Base-by-base conservation (phyloP, 1,140 invertebrate genomes). In the Hermetia illucens region DNA sequence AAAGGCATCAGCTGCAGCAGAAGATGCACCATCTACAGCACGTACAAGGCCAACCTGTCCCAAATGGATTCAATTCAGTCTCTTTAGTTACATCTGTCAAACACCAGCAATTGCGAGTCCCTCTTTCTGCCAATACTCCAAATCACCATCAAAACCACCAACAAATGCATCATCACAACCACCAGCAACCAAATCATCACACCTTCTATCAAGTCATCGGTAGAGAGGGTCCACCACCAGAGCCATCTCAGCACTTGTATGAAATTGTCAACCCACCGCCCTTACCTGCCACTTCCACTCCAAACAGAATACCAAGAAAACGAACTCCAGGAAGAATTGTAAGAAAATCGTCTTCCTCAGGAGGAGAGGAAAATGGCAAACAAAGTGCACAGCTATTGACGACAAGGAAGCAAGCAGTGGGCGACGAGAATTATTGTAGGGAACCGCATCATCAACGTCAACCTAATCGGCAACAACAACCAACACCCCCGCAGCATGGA, bases 201-300 rank as follows among this genome's bases (percentile, higher is more conserved):
- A 39, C 4, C 43, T 36, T 5, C 27, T 37, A 45, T 37, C 44
- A 45, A 30, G 44, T 45, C 29, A 43, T 43, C 21, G 44, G 43
- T 21, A 45, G 41, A 20, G 33, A 39, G 3, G 44, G 41, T 18
- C 41, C 39, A 3, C 44, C 41, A 29, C 37, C 12, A 34, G 12
- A 15, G 12, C 16, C 32, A 3, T 16, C 32, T 5, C 32, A 34
- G n/a, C n/a, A n/a, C n/a, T n/a, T 12, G 27, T 13, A 29, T 13
- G 27, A 3, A 15, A 29, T 29, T 13, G 16, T 13, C 27, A 29
- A 29, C 16, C 41, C 44, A 12, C 32, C 32, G 1, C 34, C 25
- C 9, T 29, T 30, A 15, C 32, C 32, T 9, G 10, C 43, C 33
- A n/a, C n/a, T n/a, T 2, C 43, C 43, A 20, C 19, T 15, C 17